A percentile compares a stretch with the other conserved stretches of the same genome.
Conservation (phyloP, 2,888 invertebrate genomes). For the Ornithoptera priamus region DNA sequence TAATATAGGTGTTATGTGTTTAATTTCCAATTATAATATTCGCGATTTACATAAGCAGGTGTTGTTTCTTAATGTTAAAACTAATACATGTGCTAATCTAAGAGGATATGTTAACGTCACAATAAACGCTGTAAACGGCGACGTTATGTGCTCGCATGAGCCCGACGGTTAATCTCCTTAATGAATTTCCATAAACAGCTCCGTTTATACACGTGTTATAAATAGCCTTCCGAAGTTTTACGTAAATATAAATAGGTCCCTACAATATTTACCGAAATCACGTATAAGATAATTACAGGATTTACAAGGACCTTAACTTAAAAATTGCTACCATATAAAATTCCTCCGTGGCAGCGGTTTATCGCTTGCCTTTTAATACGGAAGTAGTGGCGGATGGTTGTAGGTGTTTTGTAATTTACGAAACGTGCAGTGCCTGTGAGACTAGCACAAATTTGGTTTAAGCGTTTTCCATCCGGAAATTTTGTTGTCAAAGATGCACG, state of each 20-base stretch:
- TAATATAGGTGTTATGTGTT: background rate
- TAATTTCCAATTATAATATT: background rate
- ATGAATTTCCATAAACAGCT: conserved; percentile 59
- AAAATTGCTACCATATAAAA: no score
- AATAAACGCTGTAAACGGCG: conserved; percentile 41
- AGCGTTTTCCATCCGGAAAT: no score
- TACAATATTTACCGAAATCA: background rate
- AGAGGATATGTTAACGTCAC: conserved; percentile 25
- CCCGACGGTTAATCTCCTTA: conserved; percentile 56
- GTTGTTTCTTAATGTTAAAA: conserved; percentile 3
- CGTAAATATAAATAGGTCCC: background rate
- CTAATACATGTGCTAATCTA: conserved; percentile 20
- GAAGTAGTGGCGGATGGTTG: background rate
- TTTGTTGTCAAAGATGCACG: no score
- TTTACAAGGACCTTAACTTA: background rate
- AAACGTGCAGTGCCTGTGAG: no score
- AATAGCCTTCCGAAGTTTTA: background rate
- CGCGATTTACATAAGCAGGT: background rate
- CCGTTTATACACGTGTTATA: conserved; percentile 20
- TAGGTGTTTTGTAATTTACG: no score
- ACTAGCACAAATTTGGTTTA: no score
- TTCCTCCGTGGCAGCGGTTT: no score
- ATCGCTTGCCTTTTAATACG: no score
- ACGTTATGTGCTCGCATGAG: conserved; percentile 39
- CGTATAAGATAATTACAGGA: background rate